Conservation (phyloP, 1,140 invertebrate species). For the Drosophila littoralis region DNA sequence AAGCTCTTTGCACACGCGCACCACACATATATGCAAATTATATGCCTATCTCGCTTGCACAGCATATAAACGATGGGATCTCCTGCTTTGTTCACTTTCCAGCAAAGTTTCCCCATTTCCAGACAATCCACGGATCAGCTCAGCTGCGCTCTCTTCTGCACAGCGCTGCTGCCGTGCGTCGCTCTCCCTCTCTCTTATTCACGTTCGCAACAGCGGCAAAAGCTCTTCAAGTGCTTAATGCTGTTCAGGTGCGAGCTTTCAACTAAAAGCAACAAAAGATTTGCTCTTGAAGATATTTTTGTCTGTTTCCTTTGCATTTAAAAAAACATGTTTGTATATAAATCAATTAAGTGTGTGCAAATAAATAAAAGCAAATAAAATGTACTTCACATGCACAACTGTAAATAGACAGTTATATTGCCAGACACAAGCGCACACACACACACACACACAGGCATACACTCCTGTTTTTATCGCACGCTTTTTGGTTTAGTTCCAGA, state of each 20-base stretch:
- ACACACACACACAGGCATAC: conserved; percentile 5
- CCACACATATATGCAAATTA: no score
- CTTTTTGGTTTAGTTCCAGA: conserved; percentile 78
- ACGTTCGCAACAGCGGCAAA: no score
- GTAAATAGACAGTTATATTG: conserved; percentile 80
- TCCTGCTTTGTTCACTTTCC: no score
- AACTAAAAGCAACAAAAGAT: background rate
- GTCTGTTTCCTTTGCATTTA: background rate
- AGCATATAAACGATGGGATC: no score
- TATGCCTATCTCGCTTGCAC: no score
- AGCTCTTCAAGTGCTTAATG: background rate
- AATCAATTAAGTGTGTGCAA: conserved; percentile 62
- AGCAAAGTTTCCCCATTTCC: no score
- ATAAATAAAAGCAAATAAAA: conserved; percentile 82
- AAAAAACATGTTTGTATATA: background rate
- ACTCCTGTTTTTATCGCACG: conserved; percentile 63
- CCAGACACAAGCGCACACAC: conserved; percentile 24
- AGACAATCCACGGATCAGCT: no score
- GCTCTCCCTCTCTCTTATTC: background rate
- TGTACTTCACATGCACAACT: conserved; percentile 73
- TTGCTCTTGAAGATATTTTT: background rate
- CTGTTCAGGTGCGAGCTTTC: background rate
- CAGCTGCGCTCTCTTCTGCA: no score
- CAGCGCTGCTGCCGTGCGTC: background rate
- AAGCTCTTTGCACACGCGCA: no score